Evolutionary conservation across 2,113 vertebrate species (phyloP).

Genomic region (Solea senegalensis): DNA sequence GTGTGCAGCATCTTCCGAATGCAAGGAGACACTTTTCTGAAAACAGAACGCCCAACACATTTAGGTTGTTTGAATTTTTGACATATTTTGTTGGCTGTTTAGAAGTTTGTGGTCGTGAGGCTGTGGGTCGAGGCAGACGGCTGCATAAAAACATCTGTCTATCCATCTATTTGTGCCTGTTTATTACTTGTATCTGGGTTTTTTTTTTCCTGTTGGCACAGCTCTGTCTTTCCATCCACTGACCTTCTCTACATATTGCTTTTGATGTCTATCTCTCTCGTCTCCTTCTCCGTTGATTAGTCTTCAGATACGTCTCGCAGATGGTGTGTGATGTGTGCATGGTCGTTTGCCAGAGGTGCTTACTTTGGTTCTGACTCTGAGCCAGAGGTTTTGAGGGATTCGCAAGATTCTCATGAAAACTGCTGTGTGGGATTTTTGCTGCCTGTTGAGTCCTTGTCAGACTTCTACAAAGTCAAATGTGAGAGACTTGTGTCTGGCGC

Average conservation of each 20-base stretch:
- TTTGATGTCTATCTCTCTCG: constrained; percentile 13
- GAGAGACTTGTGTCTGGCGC: constrained; percentile 30
- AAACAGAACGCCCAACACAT: constrained; percentile 33
- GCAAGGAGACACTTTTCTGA: constrained; percentile 22
- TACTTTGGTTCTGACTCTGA: constrained; percentile 24
- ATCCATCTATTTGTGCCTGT: neutral
- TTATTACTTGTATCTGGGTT: constrained; percentile 7
- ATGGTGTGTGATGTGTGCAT: constrained; percentile 29
- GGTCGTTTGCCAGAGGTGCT: constrained; percentile 15
- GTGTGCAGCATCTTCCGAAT: constrained; percentile 7
- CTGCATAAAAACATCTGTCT: constrained; percentile 35
- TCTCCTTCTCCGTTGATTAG: constrained; percentile 28
- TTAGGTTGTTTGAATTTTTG: constrained; percentile 51
- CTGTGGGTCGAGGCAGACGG: constrained; percentile 40
- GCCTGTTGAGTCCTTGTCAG: constrained; percentile 43
- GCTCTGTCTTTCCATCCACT: neutral
- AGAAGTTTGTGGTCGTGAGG: constrained; percentile 52
- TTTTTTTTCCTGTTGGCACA: neutral
- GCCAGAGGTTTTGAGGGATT: constrained; percentile 50
- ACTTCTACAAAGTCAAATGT: constrained; percentile 29
- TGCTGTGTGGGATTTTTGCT: constrained; percentile 45
- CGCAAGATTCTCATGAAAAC: constrained; percentile 45
- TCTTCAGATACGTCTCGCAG: constrained; percentile 36
- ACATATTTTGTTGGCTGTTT: constrained; percentile 62
- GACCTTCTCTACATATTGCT: constrained; percentile 22